Conservation (phyloP, 2,113 vertebrate species). For the Cyanoramphus novaezelandiae region DNA sequence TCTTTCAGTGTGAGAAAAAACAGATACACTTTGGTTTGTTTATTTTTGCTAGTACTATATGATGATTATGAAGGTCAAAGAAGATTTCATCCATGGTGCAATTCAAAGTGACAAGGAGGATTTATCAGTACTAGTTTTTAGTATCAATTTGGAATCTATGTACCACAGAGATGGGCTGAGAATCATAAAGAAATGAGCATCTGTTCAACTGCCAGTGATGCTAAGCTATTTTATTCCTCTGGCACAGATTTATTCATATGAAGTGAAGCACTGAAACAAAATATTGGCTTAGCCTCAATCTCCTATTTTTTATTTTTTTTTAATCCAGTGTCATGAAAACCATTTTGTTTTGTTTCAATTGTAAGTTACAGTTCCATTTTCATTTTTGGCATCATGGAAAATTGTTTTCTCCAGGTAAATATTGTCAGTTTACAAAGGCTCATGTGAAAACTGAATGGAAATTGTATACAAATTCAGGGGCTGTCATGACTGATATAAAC, state of each 20-base stretch:
- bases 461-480: not conserved
- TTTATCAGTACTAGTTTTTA: not conserved
- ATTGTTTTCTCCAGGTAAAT: not conserved
- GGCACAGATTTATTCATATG: slow-evolving; percentile 34
- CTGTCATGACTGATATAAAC: not conserved
- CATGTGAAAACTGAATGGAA: not conserved
- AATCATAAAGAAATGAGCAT: slow-evolving; percentile 34
- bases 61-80: not conserved
- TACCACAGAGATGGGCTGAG: not conserved
- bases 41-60: not conserved
- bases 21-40: not conserved
- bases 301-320: not conserved
- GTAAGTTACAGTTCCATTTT: not conserved
- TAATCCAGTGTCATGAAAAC: not conserved
- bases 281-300: slow-evolving; percentile 10
- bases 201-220: slow-evolving; percentile 29
- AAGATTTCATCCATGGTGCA: not conserved
- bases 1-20: not conserved
- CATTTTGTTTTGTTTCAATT: not conserved
- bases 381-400: not conserved
- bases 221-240: slow-evolving; percentile 31
- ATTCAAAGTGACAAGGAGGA: not conserved
- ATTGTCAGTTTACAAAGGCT: not conserved
- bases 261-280: slow-evolving; percentile 25
- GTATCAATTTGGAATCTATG: not conserved